Conservation (phyloP, 2,888 invertebrate species). For the Penaeus monodon region DNA sequence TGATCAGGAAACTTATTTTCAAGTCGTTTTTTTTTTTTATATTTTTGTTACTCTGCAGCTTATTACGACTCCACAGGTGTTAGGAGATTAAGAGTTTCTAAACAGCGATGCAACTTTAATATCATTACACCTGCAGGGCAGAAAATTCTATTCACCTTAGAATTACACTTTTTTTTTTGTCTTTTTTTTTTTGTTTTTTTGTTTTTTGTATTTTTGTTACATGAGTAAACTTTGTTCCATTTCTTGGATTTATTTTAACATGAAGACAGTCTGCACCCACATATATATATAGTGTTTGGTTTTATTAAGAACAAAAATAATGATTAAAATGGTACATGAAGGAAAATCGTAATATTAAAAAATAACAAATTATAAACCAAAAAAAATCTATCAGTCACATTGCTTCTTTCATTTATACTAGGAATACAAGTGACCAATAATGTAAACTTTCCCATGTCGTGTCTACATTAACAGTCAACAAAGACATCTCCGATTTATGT, state of each 20-base stretch:
- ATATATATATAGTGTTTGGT: slow-evolving; percentile 27
- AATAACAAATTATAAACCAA: slow-evolving; percentile 37
- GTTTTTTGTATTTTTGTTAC: slow-evolving; percentile 33
- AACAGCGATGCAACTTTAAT: slow-evolving; percentile 38
- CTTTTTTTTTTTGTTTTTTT: too few species aligned
- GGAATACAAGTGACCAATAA: too few species aligned
- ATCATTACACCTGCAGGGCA: slow-evolving; percentile 35
- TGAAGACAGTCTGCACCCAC: slow-evolving; percentile 28
- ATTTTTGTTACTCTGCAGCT: slow-evolving; percentile 54
- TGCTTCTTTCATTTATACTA: neutral
- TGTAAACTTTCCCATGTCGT: too few species aligned
- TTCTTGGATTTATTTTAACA: slow-evolving; percentile 31
- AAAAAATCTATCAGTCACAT: slow-evolving; percentile 4
- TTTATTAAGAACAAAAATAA: slow-evolving; percentile 18
- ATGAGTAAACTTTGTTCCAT: slow-evolving; percentile 47
- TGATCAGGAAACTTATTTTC: slow-evolving; percentile 49
- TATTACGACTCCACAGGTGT: slow-evolving; percentile 47
- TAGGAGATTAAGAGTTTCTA: slow-evolving; percentile 38
- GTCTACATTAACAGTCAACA: slow-evolving; percentile 6
- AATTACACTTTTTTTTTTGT: neutral
- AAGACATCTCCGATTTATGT: slow-evolving; percentile 25
- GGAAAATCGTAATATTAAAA: slow-evolving; percentile 28
- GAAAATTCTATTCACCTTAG: slow-evolving; percentile 49
- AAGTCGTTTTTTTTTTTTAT: slow-evolving; percentile 34
- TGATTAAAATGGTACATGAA: slow-evolving; percentile 14